Conservation (phyloP, 2,888 invertebrate genomes). For the Chironomus riparius region DNA sequence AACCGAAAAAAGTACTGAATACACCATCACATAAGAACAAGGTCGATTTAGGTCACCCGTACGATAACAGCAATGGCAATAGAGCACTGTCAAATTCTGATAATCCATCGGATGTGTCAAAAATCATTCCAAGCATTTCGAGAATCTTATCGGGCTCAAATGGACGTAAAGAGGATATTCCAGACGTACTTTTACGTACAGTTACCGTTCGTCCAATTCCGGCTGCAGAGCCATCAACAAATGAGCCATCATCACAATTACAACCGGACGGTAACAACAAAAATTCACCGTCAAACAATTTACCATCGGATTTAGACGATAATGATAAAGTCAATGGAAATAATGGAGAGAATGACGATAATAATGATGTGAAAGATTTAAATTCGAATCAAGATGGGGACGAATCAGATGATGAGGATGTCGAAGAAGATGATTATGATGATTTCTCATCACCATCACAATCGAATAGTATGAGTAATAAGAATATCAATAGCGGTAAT, state of each 20-base stretch:
- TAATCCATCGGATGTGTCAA: constrained; percentile 38
- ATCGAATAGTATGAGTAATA: constrained; percentile 17
- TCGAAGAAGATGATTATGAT: constrained; percentile 12
- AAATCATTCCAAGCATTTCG: constrained; percentile 63
- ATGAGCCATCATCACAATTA: constrained; percentile 9
- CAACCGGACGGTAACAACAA: neutral
- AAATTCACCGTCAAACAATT: neutral
- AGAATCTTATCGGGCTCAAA: constrained; percentile 78
- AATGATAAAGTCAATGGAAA: constrained; percentile 29
- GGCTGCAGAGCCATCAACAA: constrained; percentile 30
- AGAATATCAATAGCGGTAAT: constrained; percentile 1
- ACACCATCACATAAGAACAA: constrained; percentile 57
- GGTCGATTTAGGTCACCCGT: constrained; percentile 32
- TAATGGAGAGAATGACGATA: constrained; percentile 28
- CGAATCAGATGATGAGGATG: constrained; percentile 15
- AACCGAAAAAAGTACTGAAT: constrained; percentile 58
- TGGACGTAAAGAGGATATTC: constrained; percentile 72
- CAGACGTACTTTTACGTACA: constrained; percentile 62
- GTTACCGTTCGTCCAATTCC: constrained; percentile 49
- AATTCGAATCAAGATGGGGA: constrained; percentile 26
- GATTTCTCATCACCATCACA: constrained; percentile 12
- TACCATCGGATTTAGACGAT: constrained; percentile 11
- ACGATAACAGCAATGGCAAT: constrained; percentile 36
- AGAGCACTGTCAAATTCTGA: constrained; percentile 42
- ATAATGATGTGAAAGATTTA: constrained; percentile 28